These are phyloP conservation scores for Rhynchopsitta pachyrhyncha DNA, from an alignment of 2,113 vertebrate genomes.

Conservation along the genomic window DNA sequence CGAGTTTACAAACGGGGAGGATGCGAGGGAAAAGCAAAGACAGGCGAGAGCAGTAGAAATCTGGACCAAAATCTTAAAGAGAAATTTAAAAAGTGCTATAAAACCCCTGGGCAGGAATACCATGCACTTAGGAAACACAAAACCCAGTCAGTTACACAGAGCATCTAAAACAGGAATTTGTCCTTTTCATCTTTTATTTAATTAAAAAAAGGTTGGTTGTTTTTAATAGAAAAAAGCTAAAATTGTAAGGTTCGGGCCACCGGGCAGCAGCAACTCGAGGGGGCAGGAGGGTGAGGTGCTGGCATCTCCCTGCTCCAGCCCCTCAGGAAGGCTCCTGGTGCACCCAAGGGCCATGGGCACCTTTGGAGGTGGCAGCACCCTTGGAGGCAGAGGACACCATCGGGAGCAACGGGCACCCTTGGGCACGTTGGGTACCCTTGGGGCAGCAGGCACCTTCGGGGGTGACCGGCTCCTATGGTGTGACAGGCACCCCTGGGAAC, in stretches of 20 bases:
- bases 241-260: constrained; percentile 44
- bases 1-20: constrained; percentile 61
- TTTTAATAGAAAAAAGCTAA: constrained; percentile 70
- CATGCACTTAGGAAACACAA: constrained; percentile 72
- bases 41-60: constrained; percentile 68
- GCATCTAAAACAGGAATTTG: constrained; percentile 59
- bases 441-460: neutral
- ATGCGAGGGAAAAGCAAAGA: constrained; percentile 56
- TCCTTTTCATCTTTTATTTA: constrained; percentile 40
- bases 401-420: neutral
- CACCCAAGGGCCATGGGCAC: neutral
- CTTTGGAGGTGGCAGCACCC: neutral
- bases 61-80: constrained; percentile 64
- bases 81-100: constrained; percentile 74
- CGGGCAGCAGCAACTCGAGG: constrained; percentile 54
- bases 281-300: neutral
- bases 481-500: neutral
- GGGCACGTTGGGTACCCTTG: neutral
- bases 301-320: neutral
- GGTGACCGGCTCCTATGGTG: neutral
- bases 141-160: constrained; percentile 52
- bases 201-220: constrained; percentile 52
- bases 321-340: neutral
- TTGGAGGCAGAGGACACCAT: neutral
- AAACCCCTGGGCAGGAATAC: constrained; percentile 64